phyloP scores from a whole-genome alignment of 2,888 invertebrate genomes.

The Drosophila mulleri region DNA sequence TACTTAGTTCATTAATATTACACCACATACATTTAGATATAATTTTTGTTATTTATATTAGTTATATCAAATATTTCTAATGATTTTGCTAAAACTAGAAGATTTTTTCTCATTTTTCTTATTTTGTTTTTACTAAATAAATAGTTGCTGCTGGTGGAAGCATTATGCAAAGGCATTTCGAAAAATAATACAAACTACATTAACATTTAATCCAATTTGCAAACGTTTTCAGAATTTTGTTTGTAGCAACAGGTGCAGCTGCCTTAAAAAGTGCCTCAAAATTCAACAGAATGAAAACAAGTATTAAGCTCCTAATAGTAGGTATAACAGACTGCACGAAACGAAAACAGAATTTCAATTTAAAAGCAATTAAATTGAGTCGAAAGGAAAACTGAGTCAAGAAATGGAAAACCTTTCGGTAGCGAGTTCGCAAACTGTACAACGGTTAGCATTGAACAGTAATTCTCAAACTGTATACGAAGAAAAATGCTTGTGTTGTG shows the following conservation, averaged over 20 bases:
- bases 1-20: conserved; percentile 57
- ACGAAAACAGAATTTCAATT: too few relatives aligned
- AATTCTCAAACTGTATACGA: not conserved
- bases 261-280: conserved; percentile 34
- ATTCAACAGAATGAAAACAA: conserved; percentile 8
- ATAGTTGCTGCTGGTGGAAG: conserved; percentile 33
- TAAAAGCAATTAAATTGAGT: not conserved
- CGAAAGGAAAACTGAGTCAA: too few relatives aligned
- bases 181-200: conserved; percentile 21
- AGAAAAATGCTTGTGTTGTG: not conserved
- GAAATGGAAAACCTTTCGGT: too few relatives aligned
- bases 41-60: not conserved
- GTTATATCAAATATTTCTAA: conserved; percentile 30
- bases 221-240: conserved; percentile 28
- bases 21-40: conserved; percentile 40
- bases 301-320: too few relatives aligned
- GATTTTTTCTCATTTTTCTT: not conserved
- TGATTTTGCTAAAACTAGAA: conserved; percentile 38
- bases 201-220: conserved; percentile 57
- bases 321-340: not conserved
- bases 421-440: too few relatives aligned
- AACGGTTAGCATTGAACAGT: not conserved
- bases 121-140: conserved; percentile 17
- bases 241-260: conserved; percentile 50
- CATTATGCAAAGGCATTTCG: conserved; percentile 16